Base-by-base conservation (phyloP, 1,140 invertebrate genomes). In the Nymphalis io region DNA sequence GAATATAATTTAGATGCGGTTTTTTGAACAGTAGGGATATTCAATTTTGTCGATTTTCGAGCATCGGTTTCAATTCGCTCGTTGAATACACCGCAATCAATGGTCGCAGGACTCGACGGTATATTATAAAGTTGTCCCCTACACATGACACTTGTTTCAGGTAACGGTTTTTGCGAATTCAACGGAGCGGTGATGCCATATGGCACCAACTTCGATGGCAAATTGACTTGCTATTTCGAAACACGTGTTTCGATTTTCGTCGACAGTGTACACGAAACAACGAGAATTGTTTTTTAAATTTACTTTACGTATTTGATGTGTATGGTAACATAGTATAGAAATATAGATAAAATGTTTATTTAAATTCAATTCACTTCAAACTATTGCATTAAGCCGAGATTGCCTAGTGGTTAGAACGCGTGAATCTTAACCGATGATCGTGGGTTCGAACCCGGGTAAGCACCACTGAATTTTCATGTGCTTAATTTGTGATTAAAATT, bases 121-220 rank as follows among this genome's bases (percentile, higher is more conserved):
- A 21, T 51, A 4, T 62, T 38, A 62, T 51, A 62, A 62, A 62
- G 27, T 27, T 57, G 60, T 62, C 67, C 42, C 48, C 33, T 18
- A 53, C 42, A 59, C 68, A n/a, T 58, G 44, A 27, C 18, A 64
- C 61, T 64, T 46, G 61, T 70, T 63, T 70, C 68, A 70, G 68
- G 68, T 70, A 65, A 64, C 61, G 61, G 61, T 70, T 70, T 69
- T 69, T 70, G 60, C 42, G 60, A 51, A 62, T 70, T 65, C 53
- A 64, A 60, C 61, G 46, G 46, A 59, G 61, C 62, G 68, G 58
- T 21, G 21, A 59, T 16, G 38, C 60, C 68, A 70, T 70, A 59
- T 70, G 60, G 68, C 44, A 64, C 59, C 51, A 57, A 64, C 33
- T 23, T 16, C 59, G 48, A 57, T 55, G 66, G 44, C 48, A 46